Evolutionary conservation across 2,888 invertebrate genomes (phyloP), one percentile per base, ranked within the genome.

Genomic region (Acrobasis consociella): DNA sequence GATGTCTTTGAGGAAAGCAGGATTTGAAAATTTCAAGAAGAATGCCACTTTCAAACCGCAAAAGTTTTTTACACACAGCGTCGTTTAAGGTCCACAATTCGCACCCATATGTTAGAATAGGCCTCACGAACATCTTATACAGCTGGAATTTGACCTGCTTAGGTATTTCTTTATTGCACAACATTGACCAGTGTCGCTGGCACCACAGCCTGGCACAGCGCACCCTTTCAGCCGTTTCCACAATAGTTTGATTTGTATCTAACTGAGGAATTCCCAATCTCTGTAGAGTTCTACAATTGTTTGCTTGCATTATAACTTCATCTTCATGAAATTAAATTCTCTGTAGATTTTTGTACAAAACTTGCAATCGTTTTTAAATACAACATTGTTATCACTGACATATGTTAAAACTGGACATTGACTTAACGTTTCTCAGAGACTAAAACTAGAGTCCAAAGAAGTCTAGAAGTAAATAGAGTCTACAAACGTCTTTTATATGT

Each of bases 21-120:
- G 85, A 82, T 71, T 82, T 85, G 65, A 78, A 84, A 53, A 86
- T 83, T 72, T 81, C 73, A 22, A 75, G 53, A n/a, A 86, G 69
- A 58, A 82, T 70, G 0, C 72, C 66, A 49, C 62, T 65, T 72
- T 86, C 86, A 59, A 82, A 86, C 9, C 72, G 73, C 15, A 76
- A 62, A 1, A 86, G 72, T 67, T 73, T 80, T 62, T 62, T 74
- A 11, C 69, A 67, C 17, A 66, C 72, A 7, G 49, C 53, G 5
- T 68, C 59, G 58, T 78, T 68, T 13, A 85, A 70, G 0, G 64
- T 69, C 86, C 86, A 86, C n/a, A 84, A 65, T 71, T 86, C 86
- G 65, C 86, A 86, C 5, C 84, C 85, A 58, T 85, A 85, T 5
- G 83, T 81, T 5, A 86, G 77, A 31, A 86, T 85, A 5, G 86